Conservation (phyloP, 2,113 vertebrate genomes). For the Petrocephalus zakoni region DNA sequence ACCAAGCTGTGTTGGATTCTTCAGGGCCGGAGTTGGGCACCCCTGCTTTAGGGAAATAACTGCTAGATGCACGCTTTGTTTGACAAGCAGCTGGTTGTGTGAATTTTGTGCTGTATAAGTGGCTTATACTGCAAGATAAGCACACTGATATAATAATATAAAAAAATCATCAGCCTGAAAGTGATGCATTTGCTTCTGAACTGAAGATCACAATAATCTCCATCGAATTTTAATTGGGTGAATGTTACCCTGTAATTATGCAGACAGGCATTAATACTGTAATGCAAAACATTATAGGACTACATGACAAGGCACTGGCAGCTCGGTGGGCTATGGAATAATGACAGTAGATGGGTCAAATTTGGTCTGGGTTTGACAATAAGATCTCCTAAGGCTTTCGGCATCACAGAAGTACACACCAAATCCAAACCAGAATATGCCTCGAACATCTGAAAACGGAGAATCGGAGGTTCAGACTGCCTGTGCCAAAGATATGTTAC, state of each 20-base stretch:
- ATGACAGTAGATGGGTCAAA: not conserved
- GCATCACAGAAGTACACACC: not conserved
- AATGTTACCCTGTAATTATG: slow-evolving; percentile 9
- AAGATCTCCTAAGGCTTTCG: not conserved
- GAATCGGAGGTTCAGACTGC: not conserved
- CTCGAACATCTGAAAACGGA: not conserved
- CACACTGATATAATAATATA: not conserved
- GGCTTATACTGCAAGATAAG: not conserved
- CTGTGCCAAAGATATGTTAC: not conserved
- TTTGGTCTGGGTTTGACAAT: not conserved
- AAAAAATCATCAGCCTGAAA: not conserved
- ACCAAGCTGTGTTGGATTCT: no score
- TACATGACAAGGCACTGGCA: not conserved
- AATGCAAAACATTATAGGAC: not conserved
- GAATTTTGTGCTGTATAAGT: not conserved
- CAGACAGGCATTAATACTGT: not conserved
- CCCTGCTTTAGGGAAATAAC: not conserved
- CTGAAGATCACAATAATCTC: not conserved
- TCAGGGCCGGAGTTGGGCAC: no score
- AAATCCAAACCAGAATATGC: not conserved
- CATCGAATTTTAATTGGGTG: not conserved
- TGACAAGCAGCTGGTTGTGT: not conserved
- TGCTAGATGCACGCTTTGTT: not conserved
- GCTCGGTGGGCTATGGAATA: not conserved
- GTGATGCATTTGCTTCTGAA: not conserved